phyloP scores from a whole-genome alignment of 2,113 vertebrate genomes.

The Megaceryle torquata region DNA sequence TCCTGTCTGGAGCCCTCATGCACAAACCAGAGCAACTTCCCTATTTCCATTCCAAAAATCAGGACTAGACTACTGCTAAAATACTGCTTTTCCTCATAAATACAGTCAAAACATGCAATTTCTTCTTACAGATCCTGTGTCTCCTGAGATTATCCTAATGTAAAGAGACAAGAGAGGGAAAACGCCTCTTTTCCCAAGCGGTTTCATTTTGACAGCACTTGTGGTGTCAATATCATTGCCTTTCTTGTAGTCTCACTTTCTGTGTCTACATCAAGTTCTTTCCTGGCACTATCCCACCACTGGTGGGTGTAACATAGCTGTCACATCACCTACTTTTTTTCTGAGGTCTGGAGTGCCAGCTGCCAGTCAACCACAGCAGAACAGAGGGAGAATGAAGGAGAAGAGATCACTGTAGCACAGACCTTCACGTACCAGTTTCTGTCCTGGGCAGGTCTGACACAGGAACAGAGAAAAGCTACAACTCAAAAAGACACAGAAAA shows the following conservation, averaged over 20 bases:
- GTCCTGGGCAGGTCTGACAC: neutral
- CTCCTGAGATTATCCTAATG: neutral
- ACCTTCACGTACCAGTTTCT: neutral
- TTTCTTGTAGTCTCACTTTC: neutral
- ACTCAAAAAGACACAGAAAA: neutral
- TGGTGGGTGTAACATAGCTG: neutral
- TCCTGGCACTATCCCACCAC: neutral
- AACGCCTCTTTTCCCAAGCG: neutral
- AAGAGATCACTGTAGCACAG: neutral
- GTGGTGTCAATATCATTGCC: neutral
- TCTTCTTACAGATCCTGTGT: neutral
- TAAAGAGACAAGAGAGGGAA: neutral
- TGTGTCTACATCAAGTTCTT: neutral
- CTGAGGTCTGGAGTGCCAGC: neutral
- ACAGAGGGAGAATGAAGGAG: neutral
- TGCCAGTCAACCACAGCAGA: neutral
- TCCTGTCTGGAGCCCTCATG: neutral
- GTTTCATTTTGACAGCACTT: neutral
- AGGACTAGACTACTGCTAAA: neutral
- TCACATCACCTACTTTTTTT: neutral
- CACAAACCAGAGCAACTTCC: neutral
- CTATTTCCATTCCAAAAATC: neutral
- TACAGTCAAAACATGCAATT: neutral
- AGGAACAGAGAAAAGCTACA: neutral
- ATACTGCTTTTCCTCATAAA: neutral